Percentiles rank a stretch among this genome's conserved stretches.
Evolutionary conservation across 2,113 vertebrate species (phyloP).

Genomic region (Tichodroma muraria): DNA sequence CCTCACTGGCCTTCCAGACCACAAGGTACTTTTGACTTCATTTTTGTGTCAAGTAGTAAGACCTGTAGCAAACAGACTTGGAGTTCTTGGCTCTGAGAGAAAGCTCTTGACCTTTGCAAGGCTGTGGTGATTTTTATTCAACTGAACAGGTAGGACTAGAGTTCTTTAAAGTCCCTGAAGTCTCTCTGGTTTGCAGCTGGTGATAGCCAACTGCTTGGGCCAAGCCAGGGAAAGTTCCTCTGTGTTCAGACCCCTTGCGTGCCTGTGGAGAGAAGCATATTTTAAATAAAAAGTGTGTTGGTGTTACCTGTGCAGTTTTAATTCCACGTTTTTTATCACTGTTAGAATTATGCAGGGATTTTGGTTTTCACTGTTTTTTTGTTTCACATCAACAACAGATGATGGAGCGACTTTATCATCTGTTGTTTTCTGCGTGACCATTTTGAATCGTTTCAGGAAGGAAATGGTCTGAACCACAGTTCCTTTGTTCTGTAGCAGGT

Average conservation of each 20-base stretch:
- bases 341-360: neutral
- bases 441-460: neutral
- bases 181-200: neutral
- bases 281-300: neutral
- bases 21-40: neutral
- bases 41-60: neutral
- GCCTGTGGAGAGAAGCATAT: neutral
- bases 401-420: neutral
- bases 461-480: neutral
- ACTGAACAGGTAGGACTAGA: neutral
- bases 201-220: neutral
- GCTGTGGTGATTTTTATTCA: neutral
- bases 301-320: neutral
- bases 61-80: neutral
- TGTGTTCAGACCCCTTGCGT: neutral
- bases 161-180: neutral
- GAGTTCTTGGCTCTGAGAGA: neutral
- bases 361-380: neutral
- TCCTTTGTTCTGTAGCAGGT: slow-evolving; percentile 5
- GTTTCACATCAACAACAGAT: too few relatives aligned
- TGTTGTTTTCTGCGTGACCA: neutral
- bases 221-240: neutral
- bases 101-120: neutral
- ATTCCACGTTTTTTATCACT: neutral
- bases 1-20: neutral